These are phyloP conservation scores for Corythornis cristatus DNA, from an alignment of 2,113 vertebrate species.

Conservation along the genomic window DNA sequence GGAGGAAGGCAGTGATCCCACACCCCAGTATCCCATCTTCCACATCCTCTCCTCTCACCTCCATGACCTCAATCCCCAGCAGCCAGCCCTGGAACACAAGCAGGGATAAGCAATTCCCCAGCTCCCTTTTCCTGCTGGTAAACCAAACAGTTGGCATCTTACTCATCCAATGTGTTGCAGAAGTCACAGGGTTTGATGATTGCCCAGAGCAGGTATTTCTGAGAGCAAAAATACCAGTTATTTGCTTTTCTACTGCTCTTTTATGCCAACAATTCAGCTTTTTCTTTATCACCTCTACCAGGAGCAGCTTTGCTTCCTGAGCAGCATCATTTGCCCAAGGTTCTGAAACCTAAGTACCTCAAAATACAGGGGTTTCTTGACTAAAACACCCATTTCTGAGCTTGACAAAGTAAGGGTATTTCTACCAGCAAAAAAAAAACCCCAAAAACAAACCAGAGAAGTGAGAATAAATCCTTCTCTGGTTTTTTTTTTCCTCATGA, in stretches of 20 bases:
- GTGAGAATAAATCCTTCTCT: not conserved
- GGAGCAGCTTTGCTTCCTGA: not conserved
- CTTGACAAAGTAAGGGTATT: not conserved
- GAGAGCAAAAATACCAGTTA: not conserved
- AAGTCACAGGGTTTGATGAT: not conserved
- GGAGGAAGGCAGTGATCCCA: not conserved
- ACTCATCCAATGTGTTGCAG: not conserved
- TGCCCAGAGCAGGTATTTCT: not conserved
- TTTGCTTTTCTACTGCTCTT: not conserved
- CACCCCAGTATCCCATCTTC: accelerated
- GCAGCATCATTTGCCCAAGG: not conserved
- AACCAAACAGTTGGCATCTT: not conserved
- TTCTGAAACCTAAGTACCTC: not conserved
- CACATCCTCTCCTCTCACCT: not conserved
- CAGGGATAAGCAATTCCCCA: not conserved
- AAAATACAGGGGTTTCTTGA: not conserved
- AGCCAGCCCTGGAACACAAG: not conserved
- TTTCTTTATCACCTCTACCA: not conserved
- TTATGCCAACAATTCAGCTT: not conserved
- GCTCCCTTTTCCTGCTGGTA: not conserved
- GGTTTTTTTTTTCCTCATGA: accelerated
- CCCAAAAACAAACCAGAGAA: not conserved
- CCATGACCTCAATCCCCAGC: not conserved
- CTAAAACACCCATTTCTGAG: not conserved
- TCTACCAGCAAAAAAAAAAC: not conserved